Percentiles rank a stretch among this genome's conserved stretches.
Evolutionary conservation across 2,888 invertebrate genomes (phyloP).

Genomic region (Prosapia bicincta): DNA sequence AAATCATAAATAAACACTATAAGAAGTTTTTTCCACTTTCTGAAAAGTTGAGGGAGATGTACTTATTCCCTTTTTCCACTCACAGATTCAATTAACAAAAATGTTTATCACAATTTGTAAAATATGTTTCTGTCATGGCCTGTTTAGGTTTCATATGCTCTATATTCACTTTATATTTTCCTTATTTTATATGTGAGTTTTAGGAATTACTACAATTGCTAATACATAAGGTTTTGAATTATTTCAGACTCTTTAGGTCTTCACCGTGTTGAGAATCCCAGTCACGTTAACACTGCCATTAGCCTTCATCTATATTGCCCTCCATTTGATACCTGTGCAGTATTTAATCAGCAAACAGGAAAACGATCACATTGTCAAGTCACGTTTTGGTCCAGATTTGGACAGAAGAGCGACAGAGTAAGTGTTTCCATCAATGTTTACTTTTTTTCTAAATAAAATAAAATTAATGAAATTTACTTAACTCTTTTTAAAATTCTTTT

Average conservation of each 20-base stretch:
- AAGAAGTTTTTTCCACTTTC: too few species aligned
- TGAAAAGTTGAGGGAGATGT: too few species aligned
- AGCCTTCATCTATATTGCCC: conserved; percentile 95
- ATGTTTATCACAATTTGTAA: too few species aligned
- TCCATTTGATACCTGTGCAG: conserved; percentile 81
- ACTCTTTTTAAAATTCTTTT: neutral
- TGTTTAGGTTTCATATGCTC: too few species aligned
- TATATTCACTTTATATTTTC: too few species aligned
- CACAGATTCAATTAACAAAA: too few species aligned
- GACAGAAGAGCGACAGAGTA: conserved; percentile 69
- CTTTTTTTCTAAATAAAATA: too few species aligned
- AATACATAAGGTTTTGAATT: neutral
- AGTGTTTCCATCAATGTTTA: conserved; percentile 37
- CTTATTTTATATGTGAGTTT: too few species aligned
- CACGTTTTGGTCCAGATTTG: conserved; percentile 92
- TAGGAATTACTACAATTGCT: neutral
- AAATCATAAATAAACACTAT: too few species aligned
- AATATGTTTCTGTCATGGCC: too few species aligned
- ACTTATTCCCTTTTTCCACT: too few species aligned
- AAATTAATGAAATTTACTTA: too few species aligned
- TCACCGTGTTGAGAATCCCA: conserved; percentile 93
- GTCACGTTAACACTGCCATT: conserved; percentile 82
- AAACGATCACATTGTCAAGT: conserved; percentile 65
- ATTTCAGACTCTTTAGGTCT: conserved; percentile 84
- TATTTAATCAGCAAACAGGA: conserved; percentile 90